Evolutionary conservation across 2,888 invertebrate genomes (phyloP), one percentile per base, ranked within the genome.

Genomic region (Drosophila mimetica): DNA sequence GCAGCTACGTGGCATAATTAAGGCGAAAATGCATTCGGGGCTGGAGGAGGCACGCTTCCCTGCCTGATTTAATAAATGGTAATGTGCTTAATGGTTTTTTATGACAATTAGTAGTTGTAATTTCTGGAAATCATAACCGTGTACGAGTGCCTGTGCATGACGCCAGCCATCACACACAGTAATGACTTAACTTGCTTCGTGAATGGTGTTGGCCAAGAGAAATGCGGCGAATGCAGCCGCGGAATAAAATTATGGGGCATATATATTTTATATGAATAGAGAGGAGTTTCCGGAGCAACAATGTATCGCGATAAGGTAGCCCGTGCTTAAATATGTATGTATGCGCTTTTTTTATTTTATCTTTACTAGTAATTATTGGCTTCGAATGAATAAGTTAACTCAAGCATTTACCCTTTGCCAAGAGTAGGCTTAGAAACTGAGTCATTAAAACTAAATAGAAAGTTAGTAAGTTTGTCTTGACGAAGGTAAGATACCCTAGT

Each of bases 121-220:
- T 85, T 85, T 85, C 86, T 78, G 79, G 76, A 87, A 82, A 78
- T 85, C 79, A 87, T 86, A 76, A 71, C 66, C 85, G 78, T 77
- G 74, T 69, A 70, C 76, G 70, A 70, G 71, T 72, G 41, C 51
- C 50, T 48, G 79, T 48, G 67, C 57, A 70, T 54, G 53, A 61
- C 60, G 63, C 60, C 46, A 61, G 63, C 64, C 60, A 61, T 61
- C 60, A 61, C 60, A 61, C 60, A 61, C 37, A 13, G 30, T 63
- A 61, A 61, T 61, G 60, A 61, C 60, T 61, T 61, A 61, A 61
- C 60, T 61, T 61, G 46, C n/a, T 13, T 14, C 42, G 66, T 20
- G 46, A 30, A 42, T 53, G 64, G 66, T 20, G 52, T 65, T 41
- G 34, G 51, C 63, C 39, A 34, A 18, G 51, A 65, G 64, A 28